A percentile compares a stretch with the other conserved stretches of the same genome.
phyloP scores from a whole-genome alignment of 2,888 invertebrate genomes.

The Podabrus alpinus region DNA sequence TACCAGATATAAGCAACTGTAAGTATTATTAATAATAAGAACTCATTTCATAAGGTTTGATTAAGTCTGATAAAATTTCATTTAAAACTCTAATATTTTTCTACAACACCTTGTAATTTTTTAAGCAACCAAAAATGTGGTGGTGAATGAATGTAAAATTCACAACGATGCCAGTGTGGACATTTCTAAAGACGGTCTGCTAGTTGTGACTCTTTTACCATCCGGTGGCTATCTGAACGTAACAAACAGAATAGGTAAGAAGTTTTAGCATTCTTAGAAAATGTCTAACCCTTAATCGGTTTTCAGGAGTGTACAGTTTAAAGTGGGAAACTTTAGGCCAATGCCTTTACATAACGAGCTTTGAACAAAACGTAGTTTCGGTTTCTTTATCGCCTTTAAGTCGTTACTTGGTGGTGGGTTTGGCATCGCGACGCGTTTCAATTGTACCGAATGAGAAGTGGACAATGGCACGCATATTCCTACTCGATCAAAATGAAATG shows the following conservation, averaged over 20 bases:
- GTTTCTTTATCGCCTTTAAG: constrained; percentile 83
- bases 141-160: constrained; percentile 80
- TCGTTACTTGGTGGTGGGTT: constrained; percentile 78
- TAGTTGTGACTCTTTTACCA: constrained; percentile 76
- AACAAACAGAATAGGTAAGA: constrained; percentile 73
- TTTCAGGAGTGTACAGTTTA: constrained; percentile 76
- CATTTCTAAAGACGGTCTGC: constrained; percentile 77
- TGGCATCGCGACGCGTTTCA: constrained; percentile 68
- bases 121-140: constrained; percentile 72
- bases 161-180: constrained; percentile 88
- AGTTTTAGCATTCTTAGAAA: background rate
- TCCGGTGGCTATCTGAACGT: constrained; percentile 69
- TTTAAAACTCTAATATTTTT: background rate
- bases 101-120: background rate
- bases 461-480: constrained; percentile 56
- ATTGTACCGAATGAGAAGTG: constrained; percentile 61
- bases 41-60: too few relatives aligned
- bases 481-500: constrained; percentile 51
- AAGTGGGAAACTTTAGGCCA: constrained; percentile 75
- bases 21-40: constrained; percentile 41
- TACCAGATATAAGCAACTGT: constrained; percentile 78
- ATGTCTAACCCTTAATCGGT: background rate
- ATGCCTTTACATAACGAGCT: constrained; percentile 75
- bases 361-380: constrained; percentile 81
- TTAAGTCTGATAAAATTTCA: too few relatives aligned